Conservation (phyloP, 2,797 vertebrate genomes). For the Gymnothorax javanicus region DNA sequence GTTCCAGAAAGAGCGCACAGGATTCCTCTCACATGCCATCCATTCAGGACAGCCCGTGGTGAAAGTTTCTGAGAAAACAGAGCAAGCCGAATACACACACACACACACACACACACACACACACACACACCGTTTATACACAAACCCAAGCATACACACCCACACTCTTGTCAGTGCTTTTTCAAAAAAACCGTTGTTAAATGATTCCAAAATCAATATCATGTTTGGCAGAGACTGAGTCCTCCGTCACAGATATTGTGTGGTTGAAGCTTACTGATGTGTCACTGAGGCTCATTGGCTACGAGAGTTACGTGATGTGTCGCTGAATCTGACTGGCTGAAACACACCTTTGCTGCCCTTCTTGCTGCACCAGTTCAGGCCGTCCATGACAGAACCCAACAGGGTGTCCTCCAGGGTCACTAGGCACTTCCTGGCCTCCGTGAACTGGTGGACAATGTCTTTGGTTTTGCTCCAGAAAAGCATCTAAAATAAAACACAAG, state of each 20-base stretch:
- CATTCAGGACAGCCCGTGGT: conserved; percentile 61
- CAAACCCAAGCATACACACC: background rate
- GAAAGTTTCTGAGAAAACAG: conserved; percentile 59
- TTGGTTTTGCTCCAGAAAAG: conserved; percentile 75
- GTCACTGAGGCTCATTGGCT: too few species aligned
- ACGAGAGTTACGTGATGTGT: background rate
- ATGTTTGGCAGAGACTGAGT: background rate
- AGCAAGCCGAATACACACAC: background rate
- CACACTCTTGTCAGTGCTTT: too few species aligned
- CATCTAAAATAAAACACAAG: conserved; percentile 47
- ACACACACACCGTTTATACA: background rate
- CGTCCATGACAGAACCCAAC: conserved; percentile 60
- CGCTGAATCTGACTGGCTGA: background rate
- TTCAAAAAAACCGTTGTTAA: too few species aligned
- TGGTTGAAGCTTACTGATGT: background rate
- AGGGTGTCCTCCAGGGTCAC: conserved; percentile 64
- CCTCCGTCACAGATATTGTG: background rate
- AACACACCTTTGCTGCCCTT: conserved; percentile 58
- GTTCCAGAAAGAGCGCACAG: conserved; percentile 66
- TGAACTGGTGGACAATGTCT: conserved; percentile 56
- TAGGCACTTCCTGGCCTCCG: conserved; percentile 52
- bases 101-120: background rate
- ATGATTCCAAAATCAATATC: too few species aligned
- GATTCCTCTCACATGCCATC: conserved; percentile 53
- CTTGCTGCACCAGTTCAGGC: conserved; percentile 69